phyloP scores from a whole-genome alignment of 2,797 vertebrate species.

The Sebastes jordani region DNA sequence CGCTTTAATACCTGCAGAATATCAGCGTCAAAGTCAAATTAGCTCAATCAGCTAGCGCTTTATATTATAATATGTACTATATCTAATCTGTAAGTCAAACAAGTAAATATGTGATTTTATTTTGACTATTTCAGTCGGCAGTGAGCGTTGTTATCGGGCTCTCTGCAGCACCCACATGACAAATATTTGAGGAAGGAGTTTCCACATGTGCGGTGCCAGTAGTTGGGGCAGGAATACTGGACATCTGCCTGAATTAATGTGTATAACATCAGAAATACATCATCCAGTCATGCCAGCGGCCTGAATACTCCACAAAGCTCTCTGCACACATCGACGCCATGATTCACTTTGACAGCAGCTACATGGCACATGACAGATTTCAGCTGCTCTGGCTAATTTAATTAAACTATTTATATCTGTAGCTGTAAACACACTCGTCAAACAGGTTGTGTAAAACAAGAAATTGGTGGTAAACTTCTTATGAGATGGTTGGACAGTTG shows the following conservation, averaged over 20 bases:
- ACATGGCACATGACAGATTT: constrained; percentile 20
- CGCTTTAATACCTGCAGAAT: background rate
- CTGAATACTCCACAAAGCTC: constrained; percentile 6
- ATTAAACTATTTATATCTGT: constrained; percentile 4
- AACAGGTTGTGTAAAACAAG: background rate
- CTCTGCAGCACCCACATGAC: constrained; percentile 57
- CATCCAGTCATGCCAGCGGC: background rate
- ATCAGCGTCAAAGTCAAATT: background rate
- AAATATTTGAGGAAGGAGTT: constrained; percentile 80
- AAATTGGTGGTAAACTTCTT: background rate
- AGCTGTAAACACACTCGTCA: background rate
- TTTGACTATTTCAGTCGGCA: constrained; percentile 5
- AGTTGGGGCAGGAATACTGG: constrained; percentile 3
- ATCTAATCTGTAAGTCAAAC: background rate
- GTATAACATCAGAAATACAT: constrained; percentile 16
- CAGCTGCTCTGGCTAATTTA: background rate
- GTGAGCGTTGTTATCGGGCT: constrained; percentile 36
- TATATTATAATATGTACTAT: background rate
- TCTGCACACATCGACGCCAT: background rate
- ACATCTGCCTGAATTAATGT: constrained; percentile 13
- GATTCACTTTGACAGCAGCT: background rate
- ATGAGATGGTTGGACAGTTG: background rate
- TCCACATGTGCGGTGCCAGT: background rate
- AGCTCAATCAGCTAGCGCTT: background rate
- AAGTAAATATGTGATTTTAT: constrained; percentile 12